A percentile compares a stretch with the other conserved stretches of the same genome.
These are phyloP conservation scores for Morelia viridis DNA, from an alignment of 2,797 vertebrate genomes.

Conservation along the genomic window DNA sequence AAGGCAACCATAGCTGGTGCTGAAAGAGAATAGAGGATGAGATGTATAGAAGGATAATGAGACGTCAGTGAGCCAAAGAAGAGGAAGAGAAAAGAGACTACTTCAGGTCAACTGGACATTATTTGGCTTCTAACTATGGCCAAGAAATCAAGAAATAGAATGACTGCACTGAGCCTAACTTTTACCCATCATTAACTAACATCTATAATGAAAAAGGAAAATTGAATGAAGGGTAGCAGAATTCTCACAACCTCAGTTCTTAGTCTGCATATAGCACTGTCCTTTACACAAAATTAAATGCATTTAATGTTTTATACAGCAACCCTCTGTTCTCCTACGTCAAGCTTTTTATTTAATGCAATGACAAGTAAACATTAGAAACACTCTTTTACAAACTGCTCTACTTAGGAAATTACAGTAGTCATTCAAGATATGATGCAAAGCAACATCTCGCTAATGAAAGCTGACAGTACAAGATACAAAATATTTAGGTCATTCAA, in stretches of 20 bases:
- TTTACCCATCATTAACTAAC: not conserved
- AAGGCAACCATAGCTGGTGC: not conserved
- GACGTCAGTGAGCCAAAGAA: not conserved
- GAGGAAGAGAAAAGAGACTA: not conserved
- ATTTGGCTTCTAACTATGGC: not conserved
- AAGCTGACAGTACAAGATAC: not conserved
- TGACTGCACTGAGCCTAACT: not conserved
- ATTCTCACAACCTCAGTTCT: not conserved
- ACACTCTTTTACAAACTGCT: not conserved
- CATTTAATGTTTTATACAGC: not conserved
- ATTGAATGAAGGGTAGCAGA: not conserved
- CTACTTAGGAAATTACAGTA: not conserved
- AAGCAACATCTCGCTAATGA: not conserved
- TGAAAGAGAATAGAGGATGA: not conserved
- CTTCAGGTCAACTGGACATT: not conserved
- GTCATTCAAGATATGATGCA: constrained; percentile 16
- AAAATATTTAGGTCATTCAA: constrained; percentile 6
- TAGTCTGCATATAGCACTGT: not conserved
- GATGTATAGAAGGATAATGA: not conserved
- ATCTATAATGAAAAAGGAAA: not conserved
- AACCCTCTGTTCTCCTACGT: not conserved
- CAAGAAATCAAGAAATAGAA: not conserved
- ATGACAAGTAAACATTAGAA: constrained; percentile 8
- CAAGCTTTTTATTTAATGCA: not conserved
- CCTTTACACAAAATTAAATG: not conserved